Conservation (phyloP, 2,113 vertebrate genomes). For the Phalacrocorax brasilianus region DNA sequence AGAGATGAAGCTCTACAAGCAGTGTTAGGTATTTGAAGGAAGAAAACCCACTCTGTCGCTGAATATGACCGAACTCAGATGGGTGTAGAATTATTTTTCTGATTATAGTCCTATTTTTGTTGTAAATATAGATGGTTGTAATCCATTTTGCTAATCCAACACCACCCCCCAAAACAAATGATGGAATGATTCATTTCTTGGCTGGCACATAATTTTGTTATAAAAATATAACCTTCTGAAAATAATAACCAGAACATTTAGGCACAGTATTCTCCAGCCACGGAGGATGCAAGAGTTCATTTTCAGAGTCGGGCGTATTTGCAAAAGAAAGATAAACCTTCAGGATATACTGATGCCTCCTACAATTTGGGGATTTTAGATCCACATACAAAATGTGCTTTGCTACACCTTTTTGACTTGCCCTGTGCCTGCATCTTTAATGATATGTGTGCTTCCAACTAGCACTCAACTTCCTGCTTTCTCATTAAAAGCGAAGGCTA, state of each 20-base stretch:
- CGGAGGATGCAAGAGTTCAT: not conserved
- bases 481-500: slow-evolving; percentile 42
- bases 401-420: not conserved
- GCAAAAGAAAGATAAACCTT: not conserved
- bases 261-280: not conserved
- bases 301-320: not conserved
- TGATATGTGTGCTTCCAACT: not conserved
- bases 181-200: not conserved
- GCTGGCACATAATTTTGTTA: not conserved
- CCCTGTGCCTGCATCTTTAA: slow-evolving; percentile 24
- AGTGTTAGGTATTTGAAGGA: not conserved
- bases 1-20: not conserved
- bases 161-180: not conserved
- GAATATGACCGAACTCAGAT: not conserved
- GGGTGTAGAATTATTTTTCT: not conserved
- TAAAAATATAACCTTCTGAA: not conserved
- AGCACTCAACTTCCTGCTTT: not conserved
- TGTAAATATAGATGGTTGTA: not conserved
- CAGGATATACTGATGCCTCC: not conserved
- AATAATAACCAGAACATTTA: not conserved
- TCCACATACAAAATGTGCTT: not conserved
- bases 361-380: not conserved
- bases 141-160: not conserved
- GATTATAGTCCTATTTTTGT: not conserved
- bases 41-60: not conserved